Base-by-base conservation (phyloP, 1,140 invertebrate species). In the Drosophila erecta region DNA sequence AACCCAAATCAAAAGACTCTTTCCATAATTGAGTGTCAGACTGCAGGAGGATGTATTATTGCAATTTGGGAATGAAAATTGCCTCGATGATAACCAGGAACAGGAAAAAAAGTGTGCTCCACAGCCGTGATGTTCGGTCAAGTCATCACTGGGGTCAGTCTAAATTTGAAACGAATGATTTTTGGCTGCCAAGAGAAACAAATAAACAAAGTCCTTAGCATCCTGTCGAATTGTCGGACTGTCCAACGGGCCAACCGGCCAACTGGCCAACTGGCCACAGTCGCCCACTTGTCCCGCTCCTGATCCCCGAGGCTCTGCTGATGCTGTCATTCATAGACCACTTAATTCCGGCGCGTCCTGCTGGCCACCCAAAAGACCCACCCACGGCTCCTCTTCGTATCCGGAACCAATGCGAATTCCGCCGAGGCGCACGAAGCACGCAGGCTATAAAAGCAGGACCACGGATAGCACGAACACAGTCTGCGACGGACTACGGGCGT, bases 371-470 rank as follows among this genome's bases (percentile, higher is more conserved):
- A 22, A 0, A 4, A 14, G 2, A 14, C 17, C 17, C 22, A 7
- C n/a, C 50, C 66, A 44, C 35, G 10, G 24, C 27, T 24, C 38
- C 38, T 20, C 14, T 17, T 15, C 58, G 46, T 46, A 74, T 33
- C 44, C 76, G 76, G 27, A 77, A 78, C 61, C 60, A 49, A 79
- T 37, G 30, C 61, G 69, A 74, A 44, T 46, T 11, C 17, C 17
- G 3, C 17, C 10, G 37, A 44, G 47, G 46, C 27, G 54, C 46
- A 15, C 35, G 59, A 51, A 54, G 43, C 56, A 20, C 78, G 50
- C 59, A 86, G 78, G 41, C 60, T 85, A 87, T 85, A 87, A 87
- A 85, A 87, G 60, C 74, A 51, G 41, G 54, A 11, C 11, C 22
- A 17, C 49, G 17, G 43, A 7, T 35, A 6, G 38, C 20, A 58